Evolutionary conservation across 2,113 vertebrate species (phyloP).

Genomic region (Platichthys flesus): DNA sequence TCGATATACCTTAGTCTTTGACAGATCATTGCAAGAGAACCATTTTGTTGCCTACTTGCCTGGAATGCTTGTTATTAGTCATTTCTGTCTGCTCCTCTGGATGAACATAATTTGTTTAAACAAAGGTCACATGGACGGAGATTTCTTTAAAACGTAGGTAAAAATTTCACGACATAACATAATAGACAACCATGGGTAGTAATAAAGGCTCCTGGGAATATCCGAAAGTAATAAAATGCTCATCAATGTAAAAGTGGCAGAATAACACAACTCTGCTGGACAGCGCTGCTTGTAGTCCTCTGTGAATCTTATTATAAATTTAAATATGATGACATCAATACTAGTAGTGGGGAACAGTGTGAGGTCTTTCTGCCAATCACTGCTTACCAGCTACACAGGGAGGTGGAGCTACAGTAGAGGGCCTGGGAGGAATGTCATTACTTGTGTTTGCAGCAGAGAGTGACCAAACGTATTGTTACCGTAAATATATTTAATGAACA

Average conservation of each 20-base stretch:
- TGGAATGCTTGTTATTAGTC: too few species aligned
- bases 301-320: conserved; percentile 1
- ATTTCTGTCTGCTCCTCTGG: too few species aligned
- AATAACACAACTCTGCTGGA: too few species aligned
- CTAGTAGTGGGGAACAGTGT: background rate
- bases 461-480: conserved; percentile 8
- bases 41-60: too few species aligned
- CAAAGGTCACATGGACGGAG: too few species aligned
- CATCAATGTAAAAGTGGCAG: background rate
- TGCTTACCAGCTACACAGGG: background rate
- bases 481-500: background rate
- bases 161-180: too few species aligned
- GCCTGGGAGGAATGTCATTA: conserved; percentile 1
- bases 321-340: background rate
- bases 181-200: background rate
- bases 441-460: conserved; percentile 12
- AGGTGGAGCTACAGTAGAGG: conserved; percentile 9
- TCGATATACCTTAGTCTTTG: too few species aligned
- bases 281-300: background rate
- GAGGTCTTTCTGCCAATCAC: background rate
- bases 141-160: too few species aligned
- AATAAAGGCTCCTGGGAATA: background rate
- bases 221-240: background rate
- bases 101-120: too few species aligned
- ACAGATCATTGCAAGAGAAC: too few species aligned